Conservation (phyloP, 2,113 vertebrate genomes). For the Syngnathoides biaculeatus region DNA sequence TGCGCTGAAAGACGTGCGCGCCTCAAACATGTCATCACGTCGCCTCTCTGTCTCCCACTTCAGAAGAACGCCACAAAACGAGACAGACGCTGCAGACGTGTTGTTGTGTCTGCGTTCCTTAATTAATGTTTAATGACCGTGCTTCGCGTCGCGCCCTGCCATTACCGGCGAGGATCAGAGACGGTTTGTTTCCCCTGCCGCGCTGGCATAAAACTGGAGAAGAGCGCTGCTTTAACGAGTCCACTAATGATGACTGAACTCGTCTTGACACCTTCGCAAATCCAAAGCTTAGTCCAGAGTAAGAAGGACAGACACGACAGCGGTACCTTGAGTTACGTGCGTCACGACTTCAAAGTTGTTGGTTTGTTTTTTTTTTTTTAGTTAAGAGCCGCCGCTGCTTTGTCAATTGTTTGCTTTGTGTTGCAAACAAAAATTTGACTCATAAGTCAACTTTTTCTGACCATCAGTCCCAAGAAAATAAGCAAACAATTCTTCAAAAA, state of each 20-base stretch:
- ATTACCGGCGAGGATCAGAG: conserved; percentile 46
- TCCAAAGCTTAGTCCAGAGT: neutral
- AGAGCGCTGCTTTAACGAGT: conserved; percentile 27
- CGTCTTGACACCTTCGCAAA: conserved; percentile 17
- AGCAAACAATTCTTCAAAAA: too few relatives aligned
- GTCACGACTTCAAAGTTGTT: too few relatives aligned
- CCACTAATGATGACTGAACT: conserved; percentile 45
- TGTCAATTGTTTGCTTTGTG: too few relatives aligned
- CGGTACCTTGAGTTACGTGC: too few relatives aligned
- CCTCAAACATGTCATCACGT: conserved; percentile 1
- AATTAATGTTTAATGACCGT: conserved; percentile 18
- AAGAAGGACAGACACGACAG: neutral
- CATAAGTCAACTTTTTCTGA: too few relatives aligned
- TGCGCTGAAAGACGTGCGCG: neutral
- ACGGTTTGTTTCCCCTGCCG: conserved; percentile 24
- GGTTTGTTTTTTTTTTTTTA: too few relatives aligned
- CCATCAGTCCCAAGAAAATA: too few relatives aligned
- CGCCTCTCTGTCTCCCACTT: neutral
- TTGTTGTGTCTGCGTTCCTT: conserved; percentile 24
- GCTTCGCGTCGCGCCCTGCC: conserved; percentile 37
- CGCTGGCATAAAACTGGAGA: conserved; percentile 31
- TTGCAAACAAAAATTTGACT: too few relatives aligned
- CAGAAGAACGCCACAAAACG: conserved; percentile 11
- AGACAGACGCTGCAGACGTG: conserved; percentile 22
- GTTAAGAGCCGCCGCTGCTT: too few relatives aligned